Conservation (phyloP, 64 coral and sea anemone species). For the Hydrozoanthus tunicans region DNA sequence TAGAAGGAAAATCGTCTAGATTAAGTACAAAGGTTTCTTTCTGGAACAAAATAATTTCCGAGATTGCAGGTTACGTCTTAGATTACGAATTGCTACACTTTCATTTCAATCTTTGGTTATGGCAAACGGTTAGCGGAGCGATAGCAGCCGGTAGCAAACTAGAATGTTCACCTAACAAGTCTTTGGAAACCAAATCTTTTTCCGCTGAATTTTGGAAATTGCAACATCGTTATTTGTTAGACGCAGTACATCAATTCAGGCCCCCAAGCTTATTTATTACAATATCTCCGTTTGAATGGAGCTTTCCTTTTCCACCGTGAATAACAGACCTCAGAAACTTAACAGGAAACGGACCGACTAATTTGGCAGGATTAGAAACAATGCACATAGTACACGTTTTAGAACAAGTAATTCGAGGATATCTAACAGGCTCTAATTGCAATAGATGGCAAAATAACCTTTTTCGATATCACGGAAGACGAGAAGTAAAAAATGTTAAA, state of each 20-base stretch:
- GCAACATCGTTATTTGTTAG: constrained; percentile 38
- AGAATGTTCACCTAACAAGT: not conserved
- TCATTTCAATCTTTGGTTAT: constrained; percentile 61
- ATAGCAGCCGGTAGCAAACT: not conserved
- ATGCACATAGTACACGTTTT: no score
- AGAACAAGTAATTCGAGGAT: no score
- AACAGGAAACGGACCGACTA: not conserved
- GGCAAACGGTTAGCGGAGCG: constrained; percentile 38
- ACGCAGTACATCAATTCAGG: constrained; percentile 37
- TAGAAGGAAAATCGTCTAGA: not conserved
- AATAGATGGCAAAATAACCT: no score
- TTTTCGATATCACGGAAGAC: no score
- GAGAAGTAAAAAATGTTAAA: no score
- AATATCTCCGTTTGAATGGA: constrained; percentile 18
- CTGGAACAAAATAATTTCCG: not conserved
- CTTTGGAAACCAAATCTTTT: constrained; percentile 54
- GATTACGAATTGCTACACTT: constrained; percentile 41
- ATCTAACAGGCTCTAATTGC: no score
- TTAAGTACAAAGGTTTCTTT: constrained; percentile 4
- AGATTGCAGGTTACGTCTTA: not conserved
- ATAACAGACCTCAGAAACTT: not conserved
- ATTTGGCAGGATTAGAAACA: not conserved
- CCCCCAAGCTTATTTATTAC: constrained; percentile 24
- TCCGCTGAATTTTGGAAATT: constrained; percentile 47
- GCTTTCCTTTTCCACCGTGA: constrained; percentile 34